phyloP scores from a whole-genome alignment of 2,797 vertebrate species.

The Prionace glauca region DNA sequence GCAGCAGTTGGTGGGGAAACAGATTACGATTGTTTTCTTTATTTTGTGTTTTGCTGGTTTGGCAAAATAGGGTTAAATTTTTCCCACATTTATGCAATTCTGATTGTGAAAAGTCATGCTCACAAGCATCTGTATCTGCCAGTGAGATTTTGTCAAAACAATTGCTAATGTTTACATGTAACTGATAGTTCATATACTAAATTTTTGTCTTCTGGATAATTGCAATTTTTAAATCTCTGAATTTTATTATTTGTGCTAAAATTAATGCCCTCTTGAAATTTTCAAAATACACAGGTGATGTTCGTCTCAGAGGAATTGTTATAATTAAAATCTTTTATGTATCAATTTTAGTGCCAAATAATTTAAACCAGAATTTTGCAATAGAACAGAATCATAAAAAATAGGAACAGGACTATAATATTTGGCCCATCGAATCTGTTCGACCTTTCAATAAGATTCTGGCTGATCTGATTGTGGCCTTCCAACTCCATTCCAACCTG shows the following conservation, averaged over 20 bases:
- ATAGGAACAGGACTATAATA: too few species aligned
- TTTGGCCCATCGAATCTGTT: too few species aligned
- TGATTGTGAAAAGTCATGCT: not conserved
- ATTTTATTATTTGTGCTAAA: not conserved
- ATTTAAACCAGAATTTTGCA: not conserved
- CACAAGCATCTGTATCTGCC: not conserved
- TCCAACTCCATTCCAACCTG: too few species aligned
- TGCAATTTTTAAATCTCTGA: not conserved
- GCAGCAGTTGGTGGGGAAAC: conserved; percentile 68
- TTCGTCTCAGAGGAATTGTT: not conserved
- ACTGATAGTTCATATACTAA: not conserved
- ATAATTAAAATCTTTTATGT: not conserved
- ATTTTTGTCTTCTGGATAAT: not conserved
- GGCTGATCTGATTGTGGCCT: too few species aligned
- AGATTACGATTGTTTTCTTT: not conserved
- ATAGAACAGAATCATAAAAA: not conserved
- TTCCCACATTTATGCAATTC: not conserved
- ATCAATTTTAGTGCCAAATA: not conserved
- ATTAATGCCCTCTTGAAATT: not conserved
- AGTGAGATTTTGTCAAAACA: not conserved
- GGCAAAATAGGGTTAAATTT: not conserved
- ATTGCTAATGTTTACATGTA: not conserved
- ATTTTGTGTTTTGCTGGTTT: not conserved
- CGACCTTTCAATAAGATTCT: too few species aligned
- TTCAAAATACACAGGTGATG: not conserved